Evolutionary conservation across 2,797 vertebrate species (phyloP).

Genomic region (Furcifer pardalis): DNA sequence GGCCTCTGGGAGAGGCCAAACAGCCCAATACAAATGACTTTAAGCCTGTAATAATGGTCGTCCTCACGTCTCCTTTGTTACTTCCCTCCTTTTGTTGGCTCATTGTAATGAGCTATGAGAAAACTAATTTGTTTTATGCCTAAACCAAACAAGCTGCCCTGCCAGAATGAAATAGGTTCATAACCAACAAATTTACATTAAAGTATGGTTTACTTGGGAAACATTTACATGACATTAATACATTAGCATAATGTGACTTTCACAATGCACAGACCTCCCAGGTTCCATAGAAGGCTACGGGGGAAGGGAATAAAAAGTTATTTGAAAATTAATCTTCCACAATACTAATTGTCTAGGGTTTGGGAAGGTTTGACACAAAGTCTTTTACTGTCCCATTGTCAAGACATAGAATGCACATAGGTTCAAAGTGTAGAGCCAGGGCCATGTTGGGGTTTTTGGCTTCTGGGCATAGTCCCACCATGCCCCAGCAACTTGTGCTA

Average conservation of each 20-base stretch:
- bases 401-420: too few relatives aligned
- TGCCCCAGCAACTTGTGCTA: too few relatives aligned
- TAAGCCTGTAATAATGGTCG: conserved; percentile 45
- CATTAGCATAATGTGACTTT: conserved; percentile 60
- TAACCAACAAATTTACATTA: conserved; percentile 64
- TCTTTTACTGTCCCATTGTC: too few relatives aligned
- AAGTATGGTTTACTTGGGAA: conserved; percentile 59
- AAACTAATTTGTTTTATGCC: conserved; percentile 65
- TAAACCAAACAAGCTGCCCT: conserved; percentile 57
- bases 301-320: neutral
- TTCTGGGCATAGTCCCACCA: too few relatives aligned
- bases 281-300: neutral
- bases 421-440: too few relatives aligned
- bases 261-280: conserved; percentile 6
- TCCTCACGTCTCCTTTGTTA: conserved; percentile 57
- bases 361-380: neutral
- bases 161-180: conserved; percentile 57
- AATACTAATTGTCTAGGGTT: neutral
- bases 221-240: conserved; percentile 69
- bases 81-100: conserved; percentile 51
- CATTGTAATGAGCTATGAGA: conserved; percentile 63
- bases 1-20: neutral
- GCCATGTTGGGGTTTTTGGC: too few relatives aligned
- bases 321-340: neutral
- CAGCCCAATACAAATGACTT: conserved; percentile 29